Percentiles rank a stretch among this genome's conserved stretches.
Conservation (phyloP, 2,797 vertebrate species). For the Aphelocoma californica region DNA sequence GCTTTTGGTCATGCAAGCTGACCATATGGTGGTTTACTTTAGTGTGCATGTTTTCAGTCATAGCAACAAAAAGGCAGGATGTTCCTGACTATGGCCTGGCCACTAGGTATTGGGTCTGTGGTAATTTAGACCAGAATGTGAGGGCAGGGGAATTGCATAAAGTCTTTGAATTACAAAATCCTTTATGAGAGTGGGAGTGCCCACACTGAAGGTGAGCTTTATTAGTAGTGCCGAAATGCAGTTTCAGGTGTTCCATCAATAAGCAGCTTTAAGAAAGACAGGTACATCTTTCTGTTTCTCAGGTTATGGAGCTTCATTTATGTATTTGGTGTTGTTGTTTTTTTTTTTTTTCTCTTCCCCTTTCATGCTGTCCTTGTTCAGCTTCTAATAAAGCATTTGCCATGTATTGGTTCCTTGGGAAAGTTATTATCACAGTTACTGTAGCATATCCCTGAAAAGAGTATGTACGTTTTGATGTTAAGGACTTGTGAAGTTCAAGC, state of each 20-base stretch:
- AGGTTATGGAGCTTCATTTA: not conserved
- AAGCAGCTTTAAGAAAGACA: not conserved
- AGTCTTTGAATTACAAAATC: not conserved
- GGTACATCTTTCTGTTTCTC: not conserved
- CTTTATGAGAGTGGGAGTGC: not conserved
- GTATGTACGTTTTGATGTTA: not conserved
- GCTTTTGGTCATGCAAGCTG: not conserved
- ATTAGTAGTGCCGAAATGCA: not conserved
- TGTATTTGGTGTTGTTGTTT: not conserved
- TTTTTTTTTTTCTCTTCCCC: not conserved
- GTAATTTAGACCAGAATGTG: not conserved
- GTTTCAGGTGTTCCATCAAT: not conserved
- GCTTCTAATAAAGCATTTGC: not conserved
- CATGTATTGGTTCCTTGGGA: not conserved
- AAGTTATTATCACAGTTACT: not conserved
- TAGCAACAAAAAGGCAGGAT: not conserved
- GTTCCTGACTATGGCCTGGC: not conserved
- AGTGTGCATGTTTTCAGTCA: not conserved
- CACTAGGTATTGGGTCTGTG: fast-evolving
- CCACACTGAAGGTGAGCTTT: not conserved
- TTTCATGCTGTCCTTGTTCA: not conserved
- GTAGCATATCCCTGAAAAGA: not conserved
- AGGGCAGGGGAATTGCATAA: not conserved
- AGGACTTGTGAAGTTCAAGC: not conserved
- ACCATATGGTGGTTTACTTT: not conserved